Conservation (phyloP, 2,113 vertebrate genomes). For the Sapayoa aenigma region DNA sequence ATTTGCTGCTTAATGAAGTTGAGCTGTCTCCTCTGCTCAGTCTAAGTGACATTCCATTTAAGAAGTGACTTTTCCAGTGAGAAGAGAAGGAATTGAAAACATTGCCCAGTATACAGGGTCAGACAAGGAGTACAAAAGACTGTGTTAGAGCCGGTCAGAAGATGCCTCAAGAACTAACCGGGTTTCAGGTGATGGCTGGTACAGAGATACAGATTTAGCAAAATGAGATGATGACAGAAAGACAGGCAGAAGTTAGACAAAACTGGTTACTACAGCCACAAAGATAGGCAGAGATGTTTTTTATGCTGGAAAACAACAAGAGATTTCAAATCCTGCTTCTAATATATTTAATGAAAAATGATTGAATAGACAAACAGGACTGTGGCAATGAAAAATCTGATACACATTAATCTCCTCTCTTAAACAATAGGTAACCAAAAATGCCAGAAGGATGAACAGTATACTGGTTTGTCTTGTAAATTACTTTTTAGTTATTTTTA, state of each 20-base stretch:
- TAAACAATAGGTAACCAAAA: neutral
- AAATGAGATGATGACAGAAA: neutral
- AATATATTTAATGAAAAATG: neutral
- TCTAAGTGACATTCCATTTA: neutral
- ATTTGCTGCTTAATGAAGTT: constrained; percentile 23
- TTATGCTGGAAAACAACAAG: neutral
- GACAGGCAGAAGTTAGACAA: neutral
- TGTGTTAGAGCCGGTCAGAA: neutral
- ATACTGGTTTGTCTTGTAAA: neutral
- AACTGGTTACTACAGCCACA: neutral
- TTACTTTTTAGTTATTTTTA: neutral
- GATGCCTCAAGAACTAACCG: neutral
- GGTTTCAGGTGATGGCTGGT: neutral
- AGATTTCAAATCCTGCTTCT: neutral
- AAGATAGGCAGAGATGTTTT: neutral
- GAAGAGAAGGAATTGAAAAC: neutral
- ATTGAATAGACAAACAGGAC: neutral
- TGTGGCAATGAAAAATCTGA: neutral
- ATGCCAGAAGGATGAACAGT: neutral
- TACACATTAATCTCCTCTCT: neutral
- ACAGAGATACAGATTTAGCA: neutral
- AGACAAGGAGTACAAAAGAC: neutral
- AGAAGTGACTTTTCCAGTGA: neutral
- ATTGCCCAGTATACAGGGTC: neutral
- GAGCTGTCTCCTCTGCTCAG: neutral